A percentile compares a stretch with the other conserved stretches of the same genome.
Evolutionary conservation across 2,888 invertebrate genomes (phyloP).

Genomic region (Polietes domitor): DNA sequence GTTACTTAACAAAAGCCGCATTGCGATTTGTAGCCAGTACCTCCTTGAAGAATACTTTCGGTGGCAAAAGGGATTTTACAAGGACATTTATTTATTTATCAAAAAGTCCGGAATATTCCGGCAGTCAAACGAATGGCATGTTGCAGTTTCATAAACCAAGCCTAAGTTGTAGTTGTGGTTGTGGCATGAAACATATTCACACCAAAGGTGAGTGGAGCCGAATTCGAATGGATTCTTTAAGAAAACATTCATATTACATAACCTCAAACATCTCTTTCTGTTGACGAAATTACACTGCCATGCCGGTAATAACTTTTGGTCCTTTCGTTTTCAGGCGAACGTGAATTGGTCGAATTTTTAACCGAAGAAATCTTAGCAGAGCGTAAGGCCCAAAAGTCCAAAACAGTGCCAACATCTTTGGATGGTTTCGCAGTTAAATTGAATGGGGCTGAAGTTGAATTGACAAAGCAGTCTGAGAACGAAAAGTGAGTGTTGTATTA

Average conservation of each 20-base stretch:
- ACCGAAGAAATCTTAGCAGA: constrained; percentile 97
- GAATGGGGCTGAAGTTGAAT: constrained; percentile 91
- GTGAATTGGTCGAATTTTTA: constrained; percentile 93
- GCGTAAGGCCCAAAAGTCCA: constrained; percentile 89
- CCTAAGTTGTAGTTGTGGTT: constrained; percentile 86
- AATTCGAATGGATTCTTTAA: not conserved
- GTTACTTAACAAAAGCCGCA: constrained; percentile 85
- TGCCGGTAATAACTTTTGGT: constrained; percentile 53
- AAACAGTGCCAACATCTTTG: constrained; percentile 88
- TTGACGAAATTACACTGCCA: constrained; percentile 44
- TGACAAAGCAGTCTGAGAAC: constrained; percentile 87
- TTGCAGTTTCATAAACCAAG: constrained; percentile 83
- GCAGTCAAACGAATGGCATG: constrained; percentile 74
- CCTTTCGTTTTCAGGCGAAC: constrained; percentile 85
- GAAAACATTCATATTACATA: constrained; percentile 72
- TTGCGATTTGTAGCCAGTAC: constrained; percentile 80
- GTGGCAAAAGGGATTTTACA: constrained; percentile 84
- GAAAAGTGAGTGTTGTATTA: constrained; percentile 81
- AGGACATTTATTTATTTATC: constrained; percentile 88
- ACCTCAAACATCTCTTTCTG: constrained; percentile 70
- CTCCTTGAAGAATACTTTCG: constrained; percentile 73
- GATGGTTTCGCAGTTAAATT: constrained; percentile 91
- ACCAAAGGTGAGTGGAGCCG: constrained; percentile 84
- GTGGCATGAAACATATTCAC: constrained; percentile 85
- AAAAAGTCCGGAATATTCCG: constrained; percentile 77